Conservation (phyloP, 2,888 invertebrate genomes). For the Rambutsinella grinnellia region DNA sequence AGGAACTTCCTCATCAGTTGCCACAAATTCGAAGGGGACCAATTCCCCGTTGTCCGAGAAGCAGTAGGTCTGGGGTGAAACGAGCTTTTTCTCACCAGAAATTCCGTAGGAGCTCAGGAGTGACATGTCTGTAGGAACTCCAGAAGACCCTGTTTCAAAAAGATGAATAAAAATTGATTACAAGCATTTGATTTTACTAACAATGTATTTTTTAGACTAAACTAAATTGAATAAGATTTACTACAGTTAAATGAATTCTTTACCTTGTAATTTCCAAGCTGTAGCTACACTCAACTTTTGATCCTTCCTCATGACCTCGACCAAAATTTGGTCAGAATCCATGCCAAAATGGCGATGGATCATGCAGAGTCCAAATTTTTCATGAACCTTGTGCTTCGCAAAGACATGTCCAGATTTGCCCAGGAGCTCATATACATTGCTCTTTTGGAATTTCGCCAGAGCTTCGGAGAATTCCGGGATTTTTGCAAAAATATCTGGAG, state of each 20-base stretch:
- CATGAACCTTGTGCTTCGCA: not conserved
- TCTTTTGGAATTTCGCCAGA: not conserved
- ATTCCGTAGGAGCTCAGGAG: not conserved
- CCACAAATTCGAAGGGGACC: not conserved
- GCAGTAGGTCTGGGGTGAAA: not conserved
- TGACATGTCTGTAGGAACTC: not conserved
- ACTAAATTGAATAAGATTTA: no score
- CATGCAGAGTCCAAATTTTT: not conserved
- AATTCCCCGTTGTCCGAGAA: not conserved
- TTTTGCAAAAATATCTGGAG: not conserved
- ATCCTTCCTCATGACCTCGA: not conserved
- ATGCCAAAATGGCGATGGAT: conserved; percentile 19
- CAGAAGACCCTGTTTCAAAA: not conserved
- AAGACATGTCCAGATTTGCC: not conserved
- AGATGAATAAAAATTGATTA: not conserved
- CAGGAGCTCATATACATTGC: not conserved
- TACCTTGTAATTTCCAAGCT: not conserved
- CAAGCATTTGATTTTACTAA: no score
- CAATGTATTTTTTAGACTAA: no score
- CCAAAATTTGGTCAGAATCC: not conserved
- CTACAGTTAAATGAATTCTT: no score
- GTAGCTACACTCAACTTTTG: not conserved
- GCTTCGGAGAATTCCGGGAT: not conserved
- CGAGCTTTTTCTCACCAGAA: not conserved
- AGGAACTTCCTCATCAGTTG: not conserved